A percentile compares a stretch with the other conserved stretches of the same genome.
Conservation (phyloP, 2,797 vertebrate species). For the Monodelphis domestica region DNA sequence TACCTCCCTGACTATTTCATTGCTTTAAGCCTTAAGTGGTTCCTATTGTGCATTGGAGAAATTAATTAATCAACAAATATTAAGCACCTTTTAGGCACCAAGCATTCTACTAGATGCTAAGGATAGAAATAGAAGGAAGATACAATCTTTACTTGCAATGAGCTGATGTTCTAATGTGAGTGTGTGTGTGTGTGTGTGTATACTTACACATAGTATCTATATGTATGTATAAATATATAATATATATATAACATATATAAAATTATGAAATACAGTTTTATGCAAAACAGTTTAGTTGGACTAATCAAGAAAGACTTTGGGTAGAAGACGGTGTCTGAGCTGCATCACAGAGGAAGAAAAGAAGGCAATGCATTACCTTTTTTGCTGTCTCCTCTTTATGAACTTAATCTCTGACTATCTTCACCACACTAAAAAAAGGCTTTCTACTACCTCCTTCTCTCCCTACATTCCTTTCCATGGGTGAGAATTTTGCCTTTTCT, state of each 20-base stretch:
- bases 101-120: not conserved
- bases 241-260: not conserved
- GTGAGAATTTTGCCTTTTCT: not conserved
- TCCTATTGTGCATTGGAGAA: not conserved
- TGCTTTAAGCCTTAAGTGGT: not conserved
- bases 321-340: not conserved
- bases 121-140: not conserved
- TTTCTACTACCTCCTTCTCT: not conserved
- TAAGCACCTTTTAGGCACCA: not conserved
- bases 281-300: not conserved
- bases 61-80: not conserved
- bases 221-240: not conserved
- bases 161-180: not conserved
- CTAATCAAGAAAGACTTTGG: not conserved
- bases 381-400: not conserved
- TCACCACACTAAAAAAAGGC: not conserved
- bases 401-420: not conserved
- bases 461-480: not conserved
- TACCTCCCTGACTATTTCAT: not conserved
- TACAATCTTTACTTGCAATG: not conserved
- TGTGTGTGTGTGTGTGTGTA: too few species aligned
- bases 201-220: not conserved
- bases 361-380: not conserved
- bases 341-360: not conserved
- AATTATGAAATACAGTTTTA: not conserved